A percentile compares a stretch with the other conserved stretches of the same genome.
These are phyloP conservation scores for Eurois occulta DNA, from an alignment of 2,888 invertebrate species.

Conservation along the genomic window DNA sequence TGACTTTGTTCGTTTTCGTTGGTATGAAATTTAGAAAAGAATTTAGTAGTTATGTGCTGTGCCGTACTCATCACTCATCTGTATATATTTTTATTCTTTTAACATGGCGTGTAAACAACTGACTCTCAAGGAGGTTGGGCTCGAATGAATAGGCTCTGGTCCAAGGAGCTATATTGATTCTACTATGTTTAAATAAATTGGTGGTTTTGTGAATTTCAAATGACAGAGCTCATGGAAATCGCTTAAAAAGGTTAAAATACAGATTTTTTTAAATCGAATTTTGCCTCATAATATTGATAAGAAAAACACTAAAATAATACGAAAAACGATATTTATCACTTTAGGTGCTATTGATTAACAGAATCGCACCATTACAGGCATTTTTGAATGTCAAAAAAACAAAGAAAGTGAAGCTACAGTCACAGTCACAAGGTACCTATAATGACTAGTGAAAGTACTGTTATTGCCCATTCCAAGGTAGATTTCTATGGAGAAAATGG, in stretches of 20 bases:
- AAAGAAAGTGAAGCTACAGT: too few relatives aligned
- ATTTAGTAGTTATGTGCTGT: neutral
- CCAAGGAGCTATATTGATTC: neutral
- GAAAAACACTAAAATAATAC: neutral
- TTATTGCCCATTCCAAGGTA: too few relatives aligned
- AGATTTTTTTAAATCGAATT: neutral
- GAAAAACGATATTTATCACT: neutral
- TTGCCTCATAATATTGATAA: neutral
- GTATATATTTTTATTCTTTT: neutral
- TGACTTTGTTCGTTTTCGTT: slow-evolving; percentile 35
- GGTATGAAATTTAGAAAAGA: slow-evolving; percentile 10
- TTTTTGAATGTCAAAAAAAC: too few relatives aligned
- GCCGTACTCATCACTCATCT: neutral
- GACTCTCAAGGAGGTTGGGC: neutral
- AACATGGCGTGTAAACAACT: neutral
- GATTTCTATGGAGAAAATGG: too few relatives aligned
- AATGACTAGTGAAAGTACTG: too few relatives aligned
- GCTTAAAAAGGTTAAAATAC: neutral
- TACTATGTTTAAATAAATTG: neutral
- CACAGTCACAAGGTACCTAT: too few relatives aligned
- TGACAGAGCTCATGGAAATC: neutral
- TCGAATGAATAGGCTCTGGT: neutral
- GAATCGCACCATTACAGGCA: too few relatives aligned
- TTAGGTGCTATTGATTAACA: neutral
- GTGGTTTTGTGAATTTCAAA: neutral